Base-by-base conservation (phyloP, 2,888 invertebrate genomes). In the Strigamia maritima region DNA sequence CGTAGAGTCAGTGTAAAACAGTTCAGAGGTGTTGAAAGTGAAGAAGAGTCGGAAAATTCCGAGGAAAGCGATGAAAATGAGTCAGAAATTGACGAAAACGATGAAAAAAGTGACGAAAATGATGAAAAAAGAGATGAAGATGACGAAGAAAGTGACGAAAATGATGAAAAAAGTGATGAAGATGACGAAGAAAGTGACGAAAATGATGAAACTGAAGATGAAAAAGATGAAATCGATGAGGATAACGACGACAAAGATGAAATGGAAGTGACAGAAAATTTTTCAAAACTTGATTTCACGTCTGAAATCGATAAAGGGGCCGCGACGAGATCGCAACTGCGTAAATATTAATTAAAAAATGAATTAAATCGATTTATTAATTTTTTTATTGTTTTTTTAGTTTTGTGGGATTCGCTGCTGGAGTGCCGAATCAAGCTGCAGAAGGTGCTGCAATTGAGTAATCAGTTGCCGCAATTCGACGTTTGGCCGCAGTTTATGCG, bases 121-220 rank as follows among this genome's bases (percentile, higher is more conserved):
- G 28, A 26, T 19, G 70, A 78, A 12, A 70, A 31, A 7, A 14
- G 16, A 0, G 10, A 22, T 2, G 77, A 19, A 22, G 14, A 14
- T 60, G 65, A 60, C 14, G 65, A 60, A 60, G 65, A 60, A 22
- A 60, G 4, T 4, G 6, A 4, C 14, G 65, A 60, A 60, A 24
- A 38, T 38, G 38, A 38, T 38, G 38, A 38, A 38, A 49, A 77
- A 19, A 60, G 2, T 16, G 74, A 31, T 19, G 16, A 22, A 19
- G 44, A 78, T 14, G n/a, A 74, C n/a, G 35, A 75, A 1, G 38
- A 74, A 26, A 26, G 65, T 79, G 74, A 75, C 40, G 75, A 79
- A 79, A 44, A 38, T 19, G 74, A 19, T 12, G 31, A 40, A n/a
- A 24, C 31, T 22, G 24, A 2, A 10, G 26, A 28, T 70, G 31